These are phyloP conservation scores for Sialia sialis DNA, from an alignment of 2,113 vertebrate species.

Conservation along the genomic window DNA sequence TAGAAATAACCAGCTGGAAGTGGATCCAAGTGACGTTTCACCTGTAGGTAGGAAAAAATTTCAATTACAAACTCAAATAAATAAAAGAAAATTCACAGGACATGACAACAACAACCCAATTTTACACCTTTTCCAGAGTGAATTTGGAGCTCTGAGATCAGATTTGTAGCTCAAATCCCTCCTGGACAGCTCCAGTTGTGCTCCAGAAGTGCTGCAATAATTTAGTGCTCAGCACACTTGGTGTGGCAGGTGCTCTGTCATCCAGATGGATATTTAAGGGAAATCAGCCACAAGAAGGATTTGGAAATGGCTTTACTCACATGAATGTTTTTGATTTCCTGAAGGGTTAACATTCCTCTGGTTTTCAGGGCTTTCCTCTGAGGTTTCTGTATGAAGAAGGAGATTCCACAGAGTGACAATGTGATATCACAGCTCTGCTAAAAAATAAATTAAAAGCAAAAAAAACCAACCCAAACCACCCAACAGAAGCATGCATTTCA, in stretches of 20 bases:
- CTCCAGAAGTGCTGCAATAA: not conserved
- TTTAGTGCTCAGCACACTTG: not conserved
- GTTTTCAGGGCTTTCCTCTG: slow-evolving; percentile 86
- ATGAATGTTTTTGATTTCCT: slow-evolving; percentile 89
- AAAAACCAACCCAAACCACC: not conserved
- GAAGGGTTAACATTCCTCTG: slow-evolving; percentile 80
- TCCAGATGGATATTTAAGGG: not conserved
- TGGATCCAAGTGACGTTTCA: slow-evolving; percentile 85
- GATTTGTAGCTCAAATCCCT: not conserved
- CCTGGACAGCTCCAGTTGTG: not conserved
- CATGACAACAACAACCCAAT: not conserved
- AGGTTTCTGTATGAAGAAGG: slow-evolving; percentile 74
- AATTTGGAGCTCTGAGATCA: not conserved
- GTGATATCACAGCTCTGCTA: not conserved
- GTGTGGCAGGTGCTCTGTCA: not conserved
- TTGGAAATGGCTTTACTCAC: slow-evolving; percentile 74
- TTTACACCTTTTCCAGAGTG: not conserved
- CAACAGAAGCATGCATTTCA: not conserved
- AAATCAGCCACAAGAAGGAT: not conserved
- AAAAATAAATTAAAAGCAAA: not conserved
- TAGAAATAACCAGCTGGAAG: slow-evolving; percentile 92
- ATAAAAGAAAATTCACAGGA: not conserved
- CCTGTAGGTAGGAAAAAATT: slow-evolving; percentile 40
- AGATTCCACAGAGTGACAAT: not conserved
- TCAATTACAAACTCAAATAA: fast-evolving